Base-by-base conservation (phyloP, 1,140 invertebrate genomes). In the Brachionus calyciflorus region DNA sequence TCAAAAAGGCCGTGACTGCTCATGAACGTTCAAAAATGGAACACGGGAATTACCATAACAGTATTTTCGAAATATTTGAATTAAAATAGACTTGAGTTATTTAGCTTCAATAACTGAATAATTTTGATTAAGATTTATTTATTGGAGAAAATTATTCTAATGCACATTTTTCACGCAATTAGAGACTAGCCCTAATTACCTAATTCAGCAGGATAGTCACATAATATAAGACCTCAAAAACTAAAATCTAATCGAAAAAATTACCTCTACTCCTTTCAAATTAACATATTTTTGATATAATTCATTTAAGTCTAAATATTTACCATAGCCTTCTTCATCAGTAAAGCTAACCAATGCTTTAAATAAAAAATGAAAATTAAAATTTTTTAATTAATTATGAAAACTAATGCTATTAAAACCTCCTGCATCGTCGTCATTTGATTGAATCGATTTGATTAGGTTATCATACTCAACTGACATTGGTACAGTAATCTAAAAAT, bases 291-390 rank as follows among this genome's bases (percentile, higher is more conserved):
- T 93, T 81, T 94, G 92, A 85, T 94, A 98, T 82, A 93, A 93
- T 84, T 95, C 91, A 84, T 99, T 94, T n/a, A 99, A 88, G 88
- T 99, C 97, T 28, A 99, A 87, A 86, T 96, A 99, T 84, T 95
- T 95, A 14, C 97, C 97, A 87, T 98, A 99, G 12, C 96, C 96
- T 87, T 99, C 97, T 86, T 99, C 97, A 85, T 99, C 97, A n/a
- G 93, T 94, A 82, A 99, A 99, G 30, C 40, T 73, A 12, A 73
- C 69, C 3, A 73, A 37, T 19, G 30, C 69, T 73, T 65, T 19
- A 40, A 21, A 28, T 33, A 2, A 37, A 37, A n/a, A 9, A 26
- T 19, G 41, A 14, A 46, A 33, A 14, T 44, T 44, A 44, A 24
- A 70, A 14, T 2, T 5, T 3, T 68, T 12, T n/a, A n/a, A n/a